Percentiles rank a stretch among this genome's conserved stretches.
Conservation (phyloP, 2,797 vertebrate species). For the Anguilla marmorata region DNA sequence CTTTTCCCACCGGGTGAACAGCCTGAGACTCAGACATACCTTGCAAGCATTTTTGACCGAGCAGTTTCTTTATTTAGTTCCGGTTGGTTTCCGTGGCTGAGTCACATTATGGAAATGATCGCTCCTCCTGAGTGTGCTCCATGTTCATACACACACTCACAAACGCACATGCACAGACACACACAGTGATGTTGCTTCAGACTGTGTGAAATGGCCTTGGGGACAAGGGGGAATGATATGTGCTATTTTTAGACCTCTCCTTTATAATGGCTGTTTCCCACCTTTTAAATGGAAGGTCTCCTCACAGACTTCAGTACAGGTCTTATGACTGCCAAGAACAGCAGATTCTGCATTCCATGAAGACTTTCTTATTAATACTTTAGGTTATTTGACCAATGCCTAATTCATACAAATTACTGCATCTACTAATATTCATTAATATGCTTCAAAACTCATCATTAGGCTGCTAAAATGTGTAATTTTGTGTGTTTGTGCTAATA, state of each 20-base stretch:
- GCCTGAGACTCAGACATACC: neutral
- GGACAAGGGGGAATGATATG: constrained; percentile 55
- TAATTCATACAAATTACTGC: neutral
- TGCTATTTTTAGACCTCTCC: constrained; percentile 70
- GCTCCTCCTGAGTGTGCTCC: constrained; percentile 21
- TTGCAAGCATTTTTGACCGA: neutral
- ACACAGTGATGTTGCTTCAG: constrained; percentile 63
- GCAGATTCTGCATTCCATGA: constrained; percentile 25
- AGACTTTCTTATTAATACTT: constrained; percentile 10
- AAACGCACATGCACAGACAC: neutral
- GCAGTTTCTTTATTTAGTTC: constrained; percentile 51
- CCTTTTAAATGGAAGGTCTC: constrained; percentile 50
- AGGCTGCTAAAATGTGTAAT: too few species aligned
- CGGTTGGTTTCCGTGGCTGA: constrained; percentile 67
- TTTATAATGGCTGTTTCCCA: constrained; percentile 56
- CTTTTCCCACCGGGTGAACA: neutral
- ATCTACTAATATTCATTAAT: neutral
- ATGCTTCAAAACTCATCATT: too few species aligned
- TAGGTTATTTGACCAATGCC: too few species aligned
- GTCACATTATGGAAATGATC: constrained; percentile 69
- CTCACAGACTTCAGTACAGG: constrained; percentile 36
- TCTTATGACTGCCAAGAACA: constrained; percentile 27
- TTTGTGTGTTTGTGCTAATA: too few species aligned
- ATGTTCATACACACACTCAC: constrained; percentile 21
- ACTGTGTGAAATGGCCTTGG: constrained; percentile 67